These are phyloP conservation scores for Lutjanus argentimaculatus DNA, from an alignment of 2,797 vertebrate species.

Conservation along the genomic window DNA sequence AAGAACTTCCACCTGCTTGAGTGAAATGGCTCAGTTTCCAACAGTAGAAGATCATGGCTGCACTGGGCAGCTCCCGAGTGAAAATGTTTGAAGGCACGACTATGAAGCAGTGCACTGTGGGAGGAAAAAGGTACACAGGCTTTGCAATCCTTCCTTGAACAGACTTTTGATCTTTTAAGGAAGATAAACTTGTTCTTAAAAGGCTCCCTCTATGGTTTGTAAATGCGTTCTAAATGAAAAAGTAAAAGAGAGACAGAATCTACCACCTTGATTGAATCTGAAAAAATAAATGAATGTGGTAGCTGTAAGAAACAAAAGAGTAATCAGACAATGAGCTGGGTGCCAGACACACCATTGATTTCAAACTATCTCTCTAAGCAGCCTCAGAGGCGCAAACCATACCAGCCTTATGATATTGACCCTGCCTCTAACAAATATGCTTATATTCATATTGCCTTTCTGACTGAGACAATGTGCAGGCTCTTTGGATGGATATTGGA, in stretches of 20 bases:
- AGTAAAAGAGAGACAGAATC: conserved; percentile 32
- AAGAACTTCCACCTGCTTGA: conserved; percentile 43
- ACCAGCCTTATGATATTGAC: conserved; percentile 82
- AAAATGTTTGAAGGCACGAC: conserved; percentile 30
- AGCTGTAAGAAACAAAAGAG: conserved; percentile 74
- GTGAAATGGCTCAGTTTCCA: conserved; percentile 40
- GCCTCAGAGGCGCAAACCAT: conserved; percentile 73
- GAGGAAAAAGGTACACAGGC: neutral
- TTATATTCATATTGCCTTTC: conserved; percentile 81
- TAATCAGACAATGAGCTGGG: conserved; percentile 77
- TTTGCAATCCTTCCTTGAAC: conserved; percentile 26
- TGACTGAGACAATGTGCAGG: conserved; percentile 75
- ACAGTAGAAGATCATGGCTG: conserved; percentile 9
- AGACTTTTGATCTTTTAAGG: neutral
- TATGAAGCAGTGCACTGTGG: conserved; percentile 26
- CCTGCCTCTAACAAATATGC: conserved; percentile 81
- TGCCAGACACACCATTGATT: conserved; percentile 79
- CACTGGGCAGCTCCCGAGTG: conserved; percentile 44
- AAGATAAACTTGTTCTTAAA: conserved; percentile 27
- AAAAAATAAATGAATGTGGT: conserved; percentile 63
- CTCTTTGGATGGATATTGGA: conserved; percentile 79
- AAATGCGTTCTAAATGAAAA: conserved; percentile 35
- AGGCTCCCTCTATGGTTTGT: conserved; percentile 2
- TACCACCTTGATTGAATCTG: conserved; percentile 48
- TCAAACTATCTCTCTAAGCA: conserved; percentile 78